Evolutionary conservation across 2,113 vertebrate species (phyloP).

Genomic region (Hiodon alosoides): DNA sequence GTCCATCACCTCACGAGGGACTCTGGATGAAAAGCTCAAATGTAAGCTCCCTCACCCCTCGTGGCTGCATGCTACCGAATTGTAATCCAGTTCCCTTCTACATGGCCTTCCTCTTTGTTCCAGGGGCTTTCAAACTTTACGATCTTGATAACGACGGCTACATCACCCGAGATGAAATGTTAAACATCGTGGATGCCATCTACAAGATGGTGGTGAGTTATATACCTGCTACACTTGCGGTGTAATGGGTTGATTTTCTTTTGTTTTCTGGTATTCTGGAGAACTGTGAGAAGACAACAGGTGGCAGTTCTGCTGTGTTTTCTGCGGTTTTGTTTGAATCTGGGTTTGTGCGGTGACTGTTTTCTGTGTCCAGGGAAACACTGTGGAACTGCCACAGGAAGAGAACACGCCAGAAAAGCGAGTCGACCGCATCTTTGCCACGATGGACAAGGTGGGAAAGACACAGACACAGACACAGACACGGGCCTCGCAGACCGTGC

Average conservation of each 20-base stretch:
- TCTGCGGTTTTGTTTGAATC: not conserved
- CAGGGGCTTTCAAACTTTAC: conserved; percentile 97
- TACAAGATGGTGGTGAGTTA: conserved; percentile 98
- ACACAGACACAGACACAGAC: not conserved
- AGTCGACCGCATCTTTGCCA: conserved; percentile 95
- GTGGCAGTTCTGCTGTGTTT: no score
- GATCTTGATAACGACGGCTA: conserved; percentile 96
- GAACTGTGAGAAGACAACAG: no score
- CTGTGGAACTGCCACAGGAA: conserved; percentile 92
- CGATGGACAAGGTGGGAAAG: conserved; percentile 91
- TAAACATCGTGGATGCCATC: conserved; percentile 96
- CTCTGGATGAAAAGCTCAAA: conserved; percentile 92
- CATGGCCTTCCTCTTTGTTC: not conserved
- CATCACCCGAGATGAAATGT: conserved; percentile 96
- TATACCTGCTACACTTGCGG: not conserved
- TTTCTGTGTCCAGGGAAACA: conserved; percentile 77
- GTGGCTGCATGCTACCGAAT: no score
- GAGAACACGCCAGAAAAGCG: conserved; percentile 96
- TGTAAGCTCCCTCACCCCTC: conserved; percentile 66
- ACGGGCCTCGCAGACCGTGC: no score
- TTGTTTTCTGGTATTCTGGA: no score
- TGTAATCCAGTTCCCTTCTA: no score
- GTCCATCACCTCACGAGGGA: conserved; percentile 93
- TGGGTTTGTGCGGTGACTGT: not conserved
- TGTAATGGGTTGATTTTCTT: not conserved